Conservation (phyloP, 2,888 invertebrate genomes). For the Eupelmus urozonus region DNA sequence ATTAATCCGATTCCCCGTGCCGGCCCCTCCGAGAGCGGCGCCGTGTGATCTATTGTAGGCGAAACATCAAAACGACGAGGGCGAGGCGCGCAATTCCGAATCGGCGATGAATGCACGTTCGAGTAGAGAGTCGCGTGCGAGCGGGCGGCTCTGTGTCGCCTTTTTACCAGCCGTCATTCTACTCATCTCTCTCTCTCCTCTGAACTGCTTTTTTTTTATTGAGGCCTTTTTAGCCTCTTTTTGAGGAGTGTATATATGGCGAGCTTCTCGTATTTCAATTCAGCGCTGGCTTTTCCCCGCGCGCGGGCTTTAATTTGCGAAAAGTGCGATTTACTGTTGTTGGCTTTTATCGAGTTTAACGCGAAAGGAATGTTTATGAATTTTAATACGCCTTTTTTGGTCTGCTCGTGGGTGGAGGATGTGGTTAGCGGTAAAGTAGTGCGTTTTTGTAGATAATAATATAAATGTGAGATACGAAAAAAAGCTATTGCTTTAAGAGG, state of each 20-base stretch:
- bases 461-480: too few species aligned
- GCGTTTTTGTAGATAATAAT: too few species aligned
- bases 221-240: slow-evolving; percentile 17
- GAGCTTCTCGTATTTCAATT: neutral
- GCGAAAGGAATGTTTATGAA: slow-evolving; percentile 1
- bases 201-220: slow-evolving; percentile 15
- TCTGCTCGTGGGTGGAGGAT: too few species aligned
- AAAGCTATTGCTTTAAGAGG: slow-evolving; percentile 17
- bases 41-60: slow-evolving; percentile 58
- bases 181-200: neutral
- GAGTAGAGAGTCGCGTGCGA: slow-evolving; percentile 25
- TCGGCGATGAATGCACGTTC: slow-evolving; percentile 42
- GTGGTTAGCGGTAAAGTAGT: too few species aligned
- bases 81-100: slow-evolving; percentile 33
- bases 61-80: slow-evolving; percentile 54
- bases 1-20: slow-evolving; percentile 55
- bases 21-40: slow-evolving; percentile 36
- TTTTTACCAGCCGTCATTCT: neutral
- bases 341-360: slow-evolving; percentile 24
- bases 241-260: neutral
- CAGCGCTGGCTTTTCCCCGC: slow-evolving; percentile 18
- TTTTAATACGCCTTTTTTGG: too few species aligned
- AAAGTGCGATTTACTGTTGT: slow-evolving; percentile 26
- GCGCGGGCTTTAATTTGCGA: slow-evolving; percentile 36
- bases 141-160: neutral